Base-by-base conservation (phyloP, 2,797 vertebrate species). In the Lerista edwardsae region DNA sequence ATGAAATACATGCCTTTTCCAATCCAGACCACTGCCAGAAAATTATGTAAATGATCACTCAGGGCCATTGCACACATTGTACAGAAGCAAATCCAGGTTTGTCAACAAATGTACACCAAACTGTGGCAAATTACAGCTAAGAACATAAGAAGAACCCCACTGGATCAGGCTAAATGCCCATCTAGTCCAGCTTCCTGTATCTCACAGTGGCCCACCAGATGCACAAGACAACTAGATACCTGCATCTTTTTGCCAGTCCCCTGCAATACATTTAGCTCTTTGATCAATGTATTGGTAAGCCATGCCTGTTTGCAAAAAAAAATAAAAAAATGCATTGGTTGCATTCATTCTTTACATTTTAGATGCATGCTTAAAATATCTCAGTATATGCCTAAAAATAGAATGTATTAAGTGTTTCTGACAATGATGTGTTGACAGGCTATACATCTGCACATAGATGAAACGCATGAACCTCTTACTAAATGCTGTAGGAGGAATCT, bases 401-500 rank as follows among this genome's bases (percentile, higher is more conserved):
- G 41, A 41, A 29, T 6, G 27, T 44, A 47, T 73, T 4, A 41
- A 72, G 25, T 72, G 11, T 39, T 27, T 39, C 39, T 27, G 11
- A 12, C 10, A 12, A 6, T 23, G 34, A 31, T 39, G 21, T 72
- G 39, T 41, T 72, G 21, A 72, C 39, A 72, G 36, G 31, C 9
- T 68, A 55, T 90, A 80, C 69, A 47, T 62, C 77, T 64, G 61
- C 80, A 83, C 23, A 80, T 90, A 68, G 41, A 29, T 11, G 85
- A 41, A 88, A 84, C 64, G n/a, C 87, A 62, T 41, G 25, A 39
- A 31, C 23, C 23, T 41, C 47, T 67, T 89, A 47, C 62, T 44
- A 84, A 76, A 64, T 27, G 81, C 14, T 85, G 12, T 15, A 84
- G 27, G 82, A 15, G 75, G 57, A 41, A 88, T 29, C 2, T 51